Conservation (phyloP, 2,797 vertebrate species). For the Tokudaia tokunoshimensis region DNA sequence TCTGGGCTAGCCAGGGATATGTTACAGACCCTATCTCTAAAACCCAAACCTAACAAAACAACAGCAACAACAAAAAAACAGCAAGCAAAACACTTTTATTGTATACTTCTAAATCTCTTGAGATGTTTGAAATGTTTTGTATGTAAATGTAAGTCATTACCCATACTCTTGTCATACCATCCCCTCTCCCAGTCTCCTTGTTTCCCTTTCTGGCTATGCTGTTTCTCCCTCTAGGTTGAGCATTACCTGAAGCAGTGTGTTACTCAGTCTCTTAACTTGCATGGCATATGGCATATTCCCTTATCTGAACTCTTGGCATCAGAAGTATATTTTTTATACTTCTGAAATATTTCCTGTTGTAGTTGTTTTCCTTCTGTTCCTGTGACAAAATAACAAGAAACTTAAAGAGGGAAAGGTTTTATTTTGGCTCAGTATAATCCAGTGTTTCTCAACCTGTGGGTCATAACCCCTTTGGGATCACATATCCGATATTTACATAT, state of each 20-base stretch:
- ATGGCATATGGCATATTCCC: background rate
- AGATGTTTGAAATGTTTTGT: conserved; percentile 33
- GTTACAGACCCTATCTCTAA: background rate
- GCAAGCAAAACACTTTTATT: conserved; percentile 36
- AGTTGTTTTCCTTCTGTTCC: background rate
- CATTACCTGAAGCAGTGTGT: background rate
- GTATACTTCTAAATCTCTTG: conserved; percentile 38
- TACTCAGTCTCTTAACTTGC: background rate
- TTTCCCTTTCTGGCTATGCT: background rate
- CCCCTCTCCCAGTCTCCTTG: background rate
- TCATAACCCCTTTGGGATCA: background rate
- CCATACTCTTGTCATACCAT: background rate
- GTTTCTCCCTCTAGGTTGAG: background rate
- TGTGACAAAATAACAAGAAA: background rate
- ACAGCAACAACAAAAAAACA: conserved; percentile 17
- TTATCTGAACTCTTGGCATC: background rate
- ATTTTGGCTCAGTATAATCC: background rate
- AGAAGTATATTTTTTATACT: background rate
- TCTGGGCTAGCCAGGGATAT: background rate
- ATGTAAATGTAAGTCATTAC: background rate
- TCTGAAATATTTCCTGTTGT: background rate
- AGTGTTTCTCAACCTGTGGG: background rate
- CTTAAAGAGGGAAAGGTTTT: background rate
- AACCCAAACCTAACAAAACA: background rate
- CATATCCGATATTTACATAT: background rate